Percentiles rank a stretch among this genome's conserved stretches.
Conservation (phyloP, 2,797 vertebrate genomes). For the Cacajao melanocephalus region DNA sequence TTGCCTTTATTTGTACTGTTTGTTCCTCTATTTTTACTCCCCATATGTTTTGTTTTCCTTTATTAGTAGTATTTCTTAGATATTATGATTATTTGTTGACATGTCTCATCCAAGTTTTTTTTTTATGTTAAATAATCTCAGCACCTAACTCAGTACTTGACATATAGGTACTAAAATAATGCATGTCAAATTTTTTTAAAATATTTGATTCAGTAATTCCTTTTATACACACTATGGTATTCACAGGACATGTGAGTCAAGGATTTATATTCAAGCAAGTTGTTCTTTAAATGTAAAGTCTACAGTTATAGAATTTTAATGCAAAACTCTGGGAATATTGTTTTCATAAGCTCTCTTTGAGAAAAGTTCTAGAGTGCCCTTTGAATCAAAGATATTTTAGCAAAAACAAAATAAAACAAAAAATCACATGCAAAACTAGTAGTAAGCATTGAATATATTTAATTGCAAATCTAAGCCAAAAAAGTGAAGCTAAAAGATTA, state of each 20-base stretch:
- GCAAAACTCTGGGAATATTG: background rate
- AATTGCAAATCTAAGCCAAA: slow-evolving; percentile 10
- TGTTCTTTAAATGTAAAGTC: background rate
- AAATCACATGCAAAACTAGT: background rate
- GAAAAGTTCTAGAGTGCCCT: background rate
- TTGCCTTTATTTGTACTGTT: background rate
- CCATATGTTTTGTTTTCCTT: background rate
- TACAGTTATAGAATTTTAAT: slow-evolving; percentile 6
- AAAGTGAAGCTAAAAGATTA: background rate
- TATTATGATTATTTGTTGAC: background rate
- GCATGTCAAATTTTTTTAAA: background rate
- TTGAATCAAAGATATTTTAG: background rate
- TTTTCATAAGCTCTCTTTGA: background rate
- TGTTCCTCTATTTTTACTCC: background rate
- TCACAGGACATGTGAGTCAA: background rate
- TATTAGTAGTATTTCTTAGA: background rate
- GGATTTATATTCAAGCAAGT: background rate
- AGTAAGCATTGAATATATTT: background rate
- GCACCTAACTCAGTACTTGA: background rate
- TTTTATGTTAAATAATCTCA: background rate
- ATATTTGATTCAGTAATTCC: background rate
- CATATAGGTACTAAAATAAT: background rate
- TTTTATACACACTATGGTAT: background rate
- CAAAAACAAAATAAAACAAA: background rate
- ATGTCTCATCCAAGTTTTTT: background rate